Percentiles rank a stretch among this genome's conserved stretches.
Evolutionary conservation across 2,888 invertebrate species (phyloP).

Genomic region (Ptychoptera contaminata): DNA sequence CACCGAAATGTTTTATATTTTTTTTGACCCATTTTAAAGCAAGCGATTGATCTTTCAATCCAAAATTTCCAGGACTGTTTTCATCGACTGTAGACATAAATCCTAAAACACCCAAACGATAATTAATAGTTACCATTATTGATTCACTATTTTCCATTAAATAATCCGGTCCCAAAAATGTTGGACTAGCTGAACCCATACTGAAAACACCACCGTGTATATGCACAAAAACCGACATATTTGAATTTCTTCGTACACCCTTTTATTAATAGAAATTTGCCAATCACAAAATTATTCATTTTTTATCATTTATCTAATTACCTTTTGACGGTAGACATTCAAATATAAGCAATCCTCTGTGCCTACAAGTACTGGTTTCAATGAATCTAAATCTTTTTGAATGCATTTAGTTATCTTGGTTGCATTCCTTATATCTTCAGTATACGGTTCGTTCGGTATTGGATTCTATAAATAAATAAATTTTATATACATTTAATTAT

Average conservation of each 20-base stretch:
- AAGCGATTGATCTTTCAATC: conserved; percentile 33
- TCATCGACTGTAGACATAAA: conserved; percentile 33
- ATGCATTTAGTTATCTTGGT: conserved; percentile 18
- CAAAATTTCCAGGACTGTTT: conserved; percentile 34
- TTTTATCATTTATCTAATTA: too few relatives aligned
- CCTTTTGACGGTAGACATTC: conserved; percentile 32
- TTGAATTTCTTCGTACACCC: too few relatives aligned
- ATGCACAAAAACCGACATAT: conserved; percentile 17
- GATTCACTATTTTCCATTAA: conserved; percentile 30
- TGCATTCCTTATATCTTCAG: too few relatives aligned
- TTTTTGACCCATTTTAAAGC: conserved; percentile 33
- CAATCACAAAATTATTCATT: too few relatives aligned
- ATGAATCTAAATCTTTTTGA: conserved; percentile 26
- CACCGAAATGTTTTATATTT: conserved; percentile 31
- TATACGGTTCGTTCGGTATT: too few relatives aligned
- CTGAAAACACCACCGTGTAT: conserved; percentile 24
- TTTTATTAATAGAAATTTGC: too few relatives aligned
- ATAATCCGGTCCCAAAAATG: conserved; percentile 28
- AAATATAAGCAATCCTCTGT: conserved; percentile 35
- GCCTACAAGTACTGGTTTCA: conserved; percentile 27
- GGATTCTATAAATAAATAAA: too few relatives aligned
- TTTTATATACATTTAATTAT: too few relatives aligned
- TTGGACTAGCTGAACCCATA: conserved; percentile 17
- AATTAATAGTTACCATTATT: conserved; percentile 27
- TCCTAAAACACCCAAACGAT: conserved; percentile 28